Evolutionary conservation across 2,797 vertebrate genomes (phyloP).

Genomic region (Phoxinus dragarum): DNA sequence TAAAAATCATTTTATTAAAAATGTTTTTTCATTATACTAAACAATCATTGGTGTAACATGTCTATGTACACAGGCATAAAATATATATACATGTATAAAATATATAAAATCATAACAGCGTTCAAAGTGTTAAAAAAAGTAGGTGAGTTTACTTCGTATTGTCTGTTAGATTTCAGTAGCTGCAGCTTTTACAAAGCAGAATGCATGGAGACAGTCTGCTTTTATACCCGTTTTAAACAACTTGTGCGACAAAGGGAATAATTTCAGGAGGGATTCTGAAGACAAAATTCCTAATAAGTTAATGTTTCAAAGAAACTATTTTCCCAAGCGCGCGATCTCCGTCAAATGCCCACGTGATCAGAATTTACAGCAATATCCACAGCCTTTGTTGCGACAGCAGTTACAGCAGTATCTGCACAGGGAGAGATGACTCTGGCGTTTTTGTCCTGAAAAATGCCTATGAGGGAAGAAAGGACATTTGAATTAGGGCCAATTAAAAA

Average conservation of each 20-base stretch:
- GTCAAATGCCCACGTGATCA: conserved; percentile 59
- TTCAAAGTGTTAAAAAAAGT: not conserved
- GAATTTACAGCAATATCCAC: conserved; percentile 82
- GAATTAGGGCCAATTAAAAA: not conserved
- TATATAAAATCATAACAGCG: conserved; percentile 34
- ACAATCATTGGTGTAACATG: conserved; percentile 20
- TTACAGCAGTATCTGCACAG: conserved; percentile 81
- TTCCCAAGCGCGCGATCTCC: not conserved
- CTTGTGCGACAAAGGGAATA: not conserved
- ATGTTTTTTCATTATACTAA: not conserved
- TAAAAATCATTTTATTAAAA: conserved; percentile 55
- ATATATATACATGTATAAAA: conserved; percentile 52
- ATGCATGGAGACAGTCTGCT: not conserved
- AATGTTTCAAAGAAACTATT: not conserved
- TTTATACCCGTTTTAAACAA: conserved; percentile 25
- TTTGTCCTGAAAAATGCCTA: conserved; percentile 73
- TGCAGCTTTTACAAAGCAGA: conserved; percentile 3
- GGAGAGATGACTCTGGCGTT: conserved; percentile 78
- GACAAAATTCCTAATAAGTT: conserved; percentile 47
- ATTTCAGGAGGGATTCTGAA: conserved; percentile 17
- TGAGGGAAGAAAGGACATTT: not conserved
- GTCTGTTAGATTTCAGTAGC: not conserved
- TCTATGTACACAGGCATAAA: conserved; percentile 55
- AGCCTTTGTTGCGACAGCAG: conserved; percentile 77
- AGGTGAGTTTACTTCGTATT: not conserved